A percentile compares a stretch with the other conserved stretches of the same genome.
phyloP scores from a whole-genome alignment of 2,888 invertebrate species.

The Drepana falcataria region DNA sequence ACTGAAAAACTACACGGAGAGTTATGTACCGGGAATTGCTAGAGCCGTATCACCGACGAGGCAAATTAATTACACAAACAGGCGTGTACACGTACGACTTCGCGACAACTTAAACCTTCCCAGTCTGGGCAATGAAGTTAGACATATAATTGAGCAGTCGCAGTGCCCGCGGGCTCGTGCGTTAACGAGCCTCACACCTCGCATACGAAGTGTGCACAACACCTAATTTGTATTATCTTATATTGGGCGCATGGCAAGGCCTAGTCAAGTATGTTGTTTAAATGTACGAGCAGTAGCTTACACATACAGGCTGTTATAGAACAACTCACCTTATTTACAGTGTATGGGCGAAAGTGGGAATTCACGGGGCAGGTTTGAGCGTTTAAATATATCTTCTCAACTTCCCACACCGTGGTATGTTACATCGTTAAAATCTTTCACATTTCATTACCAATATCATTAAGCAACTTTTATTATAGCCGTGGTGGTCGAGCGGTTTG shows the following conservation, averaged over 20 bases:
- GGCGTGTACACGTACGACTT: constrained; percentile 21
- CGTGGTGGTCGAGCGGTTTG: no score
- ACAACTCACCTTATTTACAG: no score
- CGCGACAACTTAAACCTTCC: constrained; percentile 41
- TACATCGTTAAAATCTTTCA: no score
- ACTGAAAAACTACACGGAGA: constrained; percentile 34
- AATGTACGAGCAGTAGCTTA: no score
- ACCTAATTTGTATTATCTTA: constrained; percentile 25
- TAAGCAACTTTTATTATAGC: no score
- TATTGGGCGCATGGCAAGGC: constrained; percentile 13
- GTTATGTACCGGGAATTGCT: constrained; percentile 28
- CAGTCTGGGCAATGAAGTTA: constrained; percentile 61
- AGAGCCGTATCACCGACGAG: constrained; percentile 29
- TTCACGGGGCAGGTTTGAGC: no score
- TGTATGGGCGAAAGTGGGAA: no score
- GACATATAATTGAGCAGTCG: constrained; percentile 62
- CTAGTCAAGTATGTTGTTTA: constrained; percentile 6
- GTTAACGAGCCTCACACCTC: constrained; percentile 57
- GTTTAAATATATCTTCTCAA: no score
- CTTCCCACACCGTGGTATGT: no score
- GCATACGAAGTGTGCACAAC: constrained; percentile 56
- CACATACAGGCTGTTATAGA: no score
- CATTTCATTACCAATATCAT: no score
- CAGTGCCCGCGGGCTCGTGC: constrained; percentile 50
- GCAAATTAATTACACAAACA: constrained; percentile 52